Evolutionary conservation across 2,113 vertebrate genomes (phyloP).

Genomic region (Ia io): DNA sequence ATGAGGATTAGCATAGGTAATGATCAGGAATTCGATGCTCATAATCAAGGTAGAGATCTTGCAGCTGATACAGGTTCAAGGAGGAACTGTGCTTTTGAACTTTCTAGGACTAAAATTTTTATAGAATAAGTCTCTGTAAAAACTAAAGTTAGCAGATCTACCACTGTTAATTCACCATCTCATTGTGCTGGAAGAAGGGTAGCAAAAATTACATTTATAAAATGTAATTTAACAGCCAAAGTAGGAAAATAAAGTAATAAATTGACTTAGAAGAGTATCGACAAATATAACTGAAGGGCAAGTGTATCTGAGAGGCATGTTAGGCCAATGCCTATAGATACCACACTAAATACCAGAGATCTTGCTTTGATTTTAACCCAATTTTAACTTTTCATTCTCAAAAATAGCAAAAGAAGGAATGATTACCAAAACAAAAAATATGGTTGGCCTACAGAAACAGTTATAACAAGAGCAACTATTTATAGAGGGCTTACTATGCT

Average conservation of each 20-base stretch:
- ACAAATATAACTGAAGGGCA: background rate
- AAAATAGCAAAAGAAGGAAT: slow-evolving; percentile 62
- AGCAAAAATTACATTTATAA: background rate
- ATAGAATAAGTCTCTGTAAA: background rate
- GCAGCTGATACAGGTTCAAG: background rate
- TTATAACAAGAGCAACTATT: background rate
- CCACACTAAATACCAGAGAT: background rate
- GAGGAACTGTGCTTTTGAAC: background rate
- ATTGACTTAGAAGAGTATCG: background rate
- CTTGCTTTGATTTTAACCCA: slow-evolving; percentile 42
- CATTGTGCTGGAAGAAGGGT: background rate
- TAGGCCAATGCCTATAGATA: background rate
- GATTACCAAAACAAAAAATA: slow-evolving; percentile 60
- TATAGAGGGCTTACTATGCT: background rate
- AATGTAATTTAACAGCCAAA: background rate
- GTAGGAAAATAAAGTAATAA: background rate
- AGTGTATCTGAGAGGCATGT: background rate
- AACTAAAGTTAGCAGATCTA: background rate
- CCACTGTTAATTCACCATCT: background rate
- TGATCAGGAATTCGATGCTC: background rate
- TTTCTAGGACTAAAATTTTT: background rate
- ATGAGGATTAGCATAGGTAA: background rate
- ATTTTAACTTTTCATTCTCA: slow-evolving; percentile 60
- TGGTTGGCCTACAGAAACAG: background rate
- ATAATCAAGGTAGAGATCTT: background rate